Percentiles rank a stretch among this genome's conserved stretches.
Conservation (phyloP, 2,113 vertebrate genomes). For the Spheniscus mendiculus region DNA sequence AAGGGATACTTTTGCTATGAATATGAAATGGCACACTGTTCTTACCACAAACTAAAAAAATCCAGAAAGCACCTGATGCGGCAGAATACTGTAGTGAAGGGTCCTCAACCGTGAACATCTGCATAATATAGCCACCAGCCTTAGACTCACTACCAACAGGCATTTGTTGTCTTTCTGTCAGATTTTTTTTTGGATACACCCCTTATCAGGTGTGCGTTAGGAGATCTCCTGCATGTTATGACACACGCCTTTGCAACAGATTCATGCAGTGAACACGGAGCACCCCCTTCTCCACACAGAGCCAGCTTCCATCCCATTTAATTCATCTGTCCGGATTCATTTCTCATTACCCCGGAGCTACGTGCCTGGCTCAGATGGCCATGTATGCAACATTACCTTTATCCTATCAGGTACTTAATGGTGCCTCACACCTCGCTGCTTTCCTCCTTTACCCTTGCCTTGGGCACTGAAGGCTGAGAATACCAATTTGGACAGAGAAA, state of each 20-base stretch:
- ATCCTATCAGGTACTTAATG: background rate
- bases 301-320: background rate
- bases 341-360: background rate
- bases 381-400: background rate
- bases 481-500: background rate
- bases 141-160: rapidly evolving
- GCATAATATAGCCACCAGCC: background rate
- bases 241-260: background rate
- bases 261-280: background rate
- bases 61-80: background rate
- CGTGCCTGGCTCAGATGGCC: rapidly evolving
- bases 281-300: background rate
- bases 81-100: background rate
- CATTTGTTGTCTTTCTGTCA: background rate
- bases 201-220: background rate
- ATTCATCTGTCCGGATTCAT: background rate
- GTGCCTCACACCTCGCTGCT: background rate
- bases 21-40: background rate
- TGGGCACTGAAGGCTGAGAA: background rate
- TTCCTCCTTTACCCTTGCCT: background rate
- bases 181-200: background rate
- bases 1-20: background rate
- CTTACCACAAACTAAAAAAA: background rate
- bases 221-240: background rate
- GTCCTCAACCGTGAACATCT: background rate